Evolutionary conservation across 2,113 vertebrate species (phyloP), one percentile per base, ranked within the genome.

Genomic region (Ailuropoda melanoleuca): DNA sequence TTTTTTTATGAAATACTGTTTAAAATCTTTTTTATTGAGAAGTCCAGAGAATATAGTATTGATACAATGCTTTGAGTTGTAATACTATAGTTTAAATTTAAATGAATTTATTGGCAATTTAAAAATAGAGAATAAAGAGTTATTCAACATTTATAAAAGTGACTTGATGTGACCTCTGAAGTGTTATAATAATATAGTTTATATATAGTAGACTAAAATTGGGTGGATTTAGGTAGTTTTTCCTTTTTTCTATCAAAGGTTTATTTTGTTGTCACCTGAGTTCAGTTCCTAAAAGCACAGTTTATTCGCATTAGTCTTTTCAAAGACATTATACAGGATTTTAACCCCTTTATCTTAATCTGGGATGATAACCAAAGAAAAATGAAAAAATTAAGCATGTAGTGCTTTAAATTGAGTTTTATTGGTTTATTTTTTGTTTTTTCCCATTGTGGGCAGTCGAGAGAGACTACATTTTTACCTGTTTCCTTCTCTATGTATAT

Each of bases 291-390:
- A 94, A 93, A 93, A 84, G 31, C 12, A 88, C 37, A 50, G n/a
- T 92, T 95, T 60, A 92, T 75, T 94, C 88, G 15, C 21, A 70
- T 80, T 93, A 68, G 18, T 83, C 37, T 72, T 92, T 90, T 93
- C 81, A 70, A 70, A 62, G 15, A 85, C 23, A 66, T 2, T 2
- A 2, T 95, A 26, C 43, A 95, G 84, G 17, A 83, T 82, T 78
- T 89, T 95, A 80, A 77, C 70, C 4, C 95, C 43, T 64, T 55
- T 31, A 34, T 77, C 55, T 95, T 90, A 87, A 87, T 90, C 66
- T 93, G 62, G 85, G 62, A 85, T 6, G 81, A 11, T 80, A 78
- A 55, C 26, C 55, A 39, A 62, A 91, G 39, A 18, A 64, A 97
- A 93, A 55, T 64, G 10, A 37, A 80, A 92, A 92, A 87, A 60